These are phyloP conservation scores for Palloptera scutellata DNA, from an alignment of 2,888 invertebrate species.

Conservation along the genomic window DNA sequence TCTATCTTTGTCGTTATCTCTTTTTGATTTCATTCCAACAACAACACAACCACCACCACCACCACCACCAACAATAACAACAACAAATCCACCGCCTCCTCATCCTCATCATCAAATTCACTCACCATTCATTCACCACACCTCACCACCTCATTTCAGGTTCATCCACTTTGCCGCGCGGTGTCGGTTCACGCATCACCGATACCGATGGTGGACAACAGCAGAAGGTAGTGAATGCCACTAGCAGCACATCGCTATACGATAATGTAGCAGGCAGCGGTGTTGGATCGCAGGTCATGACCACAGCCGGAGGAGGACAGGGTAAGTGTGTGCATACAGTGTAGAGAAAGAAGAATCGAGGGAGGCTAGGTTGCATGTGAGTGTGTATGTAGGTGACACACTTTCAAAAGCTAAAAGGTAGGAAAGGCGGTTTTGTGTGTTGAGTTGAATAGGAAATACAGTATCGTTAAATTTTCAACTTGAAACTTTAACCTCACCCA, in stretches of 20 bases:
- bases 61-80: background rate
- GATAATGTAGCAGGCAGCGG: slow-evolving; percentile 74
- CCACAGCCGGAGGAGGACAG: slow-evolving; percentile 34
- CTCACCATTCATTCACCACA: slow-evolving; percentile 39
- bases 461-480: background rate
- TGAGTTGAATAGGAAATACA: background rate
- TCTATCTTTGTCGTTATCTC: background rate
- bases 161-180: slow-evolving; percentile 83
- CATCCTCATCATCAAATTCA: slow-evolving; percentile 40
- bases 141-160: slow-evolving; percentile 67
- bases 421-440: background rate
- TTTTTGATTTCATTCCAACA: slow-evolving; percentile 24
- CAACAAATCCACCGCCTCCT: slow-evolving; percentile 29
- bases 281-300: slow-evolving; percentile 30
- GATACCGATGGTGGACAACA: slow-evolving; percentile 61
- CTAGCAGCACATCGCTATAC: slow-evolving; percentile 88
- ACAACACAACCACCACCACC: slow-evolving; percentile 8
- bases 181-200: slow-evolving; percentile 57
- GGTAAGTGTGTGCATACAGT: slow-evolving; percentile 15
- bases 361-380: slow-evolving; percentile 16
- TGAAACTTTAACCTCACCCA: slow-evolving; percentile 21
- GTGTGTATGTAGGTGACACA: slow-evolving; percentile 8
- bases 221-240: slow-evolving; percentile 78
- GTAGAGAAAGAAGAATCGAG: no score
- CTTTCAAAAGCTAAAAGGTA: background rate